phyloP scores from a whole-genome alignment of 2,113 vertebrate genomes.

The Oostethus manadensis region DNA sequence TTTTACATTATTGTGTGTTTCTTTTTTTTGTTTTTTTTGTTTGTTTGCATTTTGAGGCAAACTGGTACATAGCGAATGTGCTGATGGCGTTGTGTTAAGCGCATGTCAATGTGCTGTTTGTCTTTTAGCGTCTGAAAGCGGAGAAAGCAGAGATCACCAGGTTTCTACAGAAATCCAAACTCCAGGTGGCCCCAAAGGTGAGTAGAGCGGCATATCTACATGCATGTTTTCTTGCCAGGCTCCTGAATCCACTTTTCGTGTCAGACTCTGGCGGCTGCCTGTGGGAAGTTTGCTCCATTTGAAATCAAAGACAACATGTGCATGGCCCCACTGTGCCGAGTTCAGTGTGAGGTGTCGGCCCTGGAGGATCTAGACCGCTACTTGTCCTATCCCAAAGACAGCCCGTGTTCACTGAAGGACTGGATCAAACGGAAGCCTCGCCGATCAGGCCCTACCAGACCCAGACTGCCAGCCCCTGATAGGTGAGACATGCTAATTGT shows the following conservation, averaged over 20 bases:
- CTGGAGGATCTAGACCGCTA: conserved; percentile 79
- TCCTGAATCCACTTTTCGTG: neutral
- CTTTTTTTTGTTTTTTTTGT: too few relatives aligned
- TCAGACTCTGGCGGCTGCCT: conserved; percentile 89
- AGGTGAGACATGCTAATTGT: conserved; percentile 40
- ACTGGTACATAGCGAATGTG: too few relatives aligned
- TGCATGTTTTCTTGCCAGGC: neutral
- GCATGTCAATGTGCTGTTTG: neutral
- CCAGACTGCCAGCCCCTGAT: conserved; percentile 7
- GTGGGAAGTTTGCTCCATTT: conserved; percentile 97
- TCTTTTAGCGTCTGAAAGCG: conserved; percentile 84
- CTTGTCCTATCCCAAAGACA: conserved; percentile 63
- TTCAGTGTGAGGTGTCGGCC: conserved; percentile 71
- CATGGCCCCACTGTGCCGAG: conserved; percentile 81
- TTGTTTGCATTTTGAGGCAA: too few relatives aligned
- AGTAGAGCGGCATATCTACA: neutral
- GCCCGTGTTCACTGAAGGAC: conserved; percentile 72
- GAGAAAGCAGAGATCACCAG: conserved; percentile 92
- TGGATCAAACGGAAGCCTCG: conserved; percentile 75
- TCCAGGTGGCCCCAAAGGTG: conserved; percentile 88
- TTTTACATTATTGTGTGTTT: too few relatives aligned
- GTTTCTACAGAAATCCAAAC: conserved; percentile 94
- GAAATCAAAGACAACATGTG: conserved; percentile 95
- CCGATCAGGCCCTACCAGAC: conserved; percentile 73
- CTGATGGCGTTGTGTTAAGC: too few relatives aligned